Percentiles rank a stretch among this genome's conserved stretches.
These are phyloP conservation scores for Antennarius striatus DNA, from an alignment of 2,113 vertebrate genomes.

Conservation along the genomic window DNA sequence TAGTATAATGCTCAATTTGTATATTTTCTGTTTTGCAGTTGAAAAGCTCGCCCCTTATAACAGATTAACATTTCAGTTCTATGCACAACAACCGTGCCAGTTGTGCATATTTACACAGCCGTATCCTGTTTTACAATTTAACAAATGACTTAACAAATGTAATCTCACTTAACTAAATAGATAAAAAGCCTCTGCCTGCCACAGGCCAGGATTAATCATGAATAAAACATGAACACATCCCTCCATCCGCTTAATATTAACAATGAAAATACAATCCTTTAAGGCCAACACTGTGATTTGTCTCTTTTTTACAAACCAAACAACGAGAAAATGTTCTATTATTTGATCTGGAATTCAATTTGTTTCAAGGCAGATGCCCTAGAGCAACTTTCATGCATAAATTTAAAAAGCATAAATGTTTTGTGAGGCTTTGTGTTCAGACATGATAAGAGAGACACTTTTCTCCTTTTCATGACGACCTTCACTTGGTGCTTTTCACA, in stretches of 20 bases:
- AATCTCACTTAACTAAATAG: slow-evolving; percentile 59
- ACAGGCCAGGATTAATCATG: slow-evolving; percentile 50
- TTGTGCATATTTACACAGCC: background rate
- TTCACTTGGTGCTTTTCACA: background rate
- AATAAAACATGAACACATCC: slow-evolving; percentile 65
- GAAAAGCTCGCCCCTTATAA: too few species aligned
- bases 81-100: too few species aligned
- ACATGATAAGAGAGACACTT: slow-evolving; percentile 40
- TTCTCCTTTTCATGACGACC: background rate
- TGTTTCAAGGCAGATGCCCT: slow-evolving; percentile 26
- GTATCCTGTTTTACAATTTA: slow-evolving; percentile 61
- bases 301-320: slow-evolving; percentile 26
- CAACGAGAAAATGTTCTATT: slow-evolving; percentile 39
- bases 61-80: too few species aligned
- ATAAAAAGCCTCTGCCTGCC: slow-evolving; percentile 47
- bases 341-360: slow-evolving; percentile 34
- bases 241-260: slow-evolving; percentile 12
- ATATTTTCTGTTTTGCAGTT: too few species aligned
- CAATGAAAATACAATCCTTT: slow-evolving; percentile 36
- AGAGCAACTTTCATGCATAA: slow-evolving; percentile 34
- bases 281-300: slow-evolving; percentile 21
- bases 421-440: slow-evolving; percentile 39
- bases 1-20: too few species aligned
- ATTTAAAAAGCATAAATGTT: slow-evolving; percentile 31
- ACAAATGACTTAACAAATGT: slow-evolving; percentile 69